These are phyloP conservation scores for Ceyx margarethae DNA, from an alignment of 2,113 vertebrate genomes.

Conservation along the genomic window DNA sequence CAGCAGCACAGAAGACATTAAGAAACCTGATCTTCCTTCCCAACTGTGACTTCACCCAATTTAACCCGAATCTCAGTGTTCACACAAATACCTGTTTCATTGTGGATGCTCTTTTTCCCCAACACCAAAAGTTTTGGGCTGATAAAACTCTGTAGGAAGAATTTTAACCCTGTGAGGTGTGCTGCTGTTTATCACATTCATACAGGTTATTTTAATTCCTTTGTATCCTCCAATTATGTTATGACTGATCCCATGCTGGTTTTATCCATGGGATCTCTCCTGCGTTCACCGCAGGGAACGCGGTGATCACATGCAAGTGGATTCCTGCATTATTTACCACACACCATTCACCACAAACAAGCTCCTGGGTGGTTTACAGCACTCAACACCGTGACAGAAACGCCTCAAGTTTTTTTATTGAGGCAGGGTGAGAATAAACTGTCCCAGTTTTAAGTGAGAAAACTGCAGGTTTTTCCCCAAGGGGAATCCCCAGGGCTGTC, in stretches of 20 bases:
- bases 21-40: neutral
- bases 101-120: neutral
- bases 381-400: neutral
- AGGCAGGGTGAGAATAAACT: neutral
- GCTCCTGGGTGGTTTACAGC: neutral
- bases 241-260: neutral
- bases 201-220: neutral
- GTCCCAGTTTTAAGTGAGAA: neutral
- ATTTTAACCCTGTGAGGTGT: neutral
- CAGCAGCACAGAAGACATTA: neutral
- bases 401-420: neutral
- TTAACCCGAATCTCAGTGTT: neutral
- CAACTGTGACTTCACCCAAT: neutral
- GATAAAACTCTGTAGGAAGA: neutral
- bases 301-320: rapidly evolving
- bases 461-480: neutral
- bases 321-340: neutral
- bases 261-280: neutral
- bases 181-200: neutral
- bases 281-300: neutral
- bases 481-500: neutral
- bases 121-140: neutral
- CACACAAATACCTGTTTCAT: neutral
- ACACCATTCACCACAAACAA: neutral
- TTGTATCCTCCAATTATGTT: neutral